phyloP scores from a whole-genome alignment of 2,888 invertebrate genomes.

The Pachliopta kotzebuea region DNA sequence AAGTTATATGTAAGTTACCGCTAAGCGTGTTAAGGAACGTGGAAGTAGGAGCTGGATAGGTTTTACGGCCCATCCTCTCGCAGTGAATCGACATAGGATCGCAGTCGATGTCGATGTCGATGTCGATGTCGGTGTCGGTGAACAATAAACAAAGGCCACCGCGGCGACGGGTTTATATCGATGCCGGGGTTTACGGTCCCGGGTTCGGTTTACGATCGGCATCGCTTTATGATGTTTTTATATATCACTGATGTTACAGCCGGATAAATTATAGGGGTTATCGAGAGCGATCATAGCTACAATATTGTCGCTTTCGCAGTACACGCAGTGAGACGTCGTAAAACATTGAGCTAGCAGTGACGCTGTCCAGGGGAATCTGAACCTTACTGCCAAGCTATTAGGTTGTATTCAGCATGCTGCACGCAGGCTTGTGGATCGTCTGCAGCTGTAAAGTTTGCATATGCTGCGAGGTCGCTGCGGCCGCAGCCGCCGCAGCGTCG shows the following conservation, averaged over 20 bases:
- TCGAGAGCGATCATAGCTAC: slow-evolving; percentile 17
- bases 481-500: no score
- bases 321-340: slow-evolving; percentile 13
- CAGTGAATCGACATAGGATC: no score
- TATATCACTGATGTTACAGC: slow-evolving; percentile 9
- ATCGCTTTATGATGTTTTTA: slow-evolving; percentile 19
- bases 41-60: no score
- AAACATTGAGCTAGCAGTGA: neutral
- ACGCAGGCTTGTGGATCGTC: no score
- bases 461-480: no score
- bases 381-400: neutral
- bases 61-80: no score
- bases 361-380: neutral
- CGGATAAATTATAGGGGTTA: slow-evolving; percentile 2
- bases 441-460: no score
- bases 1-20: no score
- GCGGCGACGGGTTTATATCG: slow-evolving; percentile 8
- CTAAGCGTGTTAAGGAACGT: no score
- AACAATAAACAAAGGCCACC: slow-evolving; percentile 5
- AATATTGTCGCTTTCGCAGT: slow-evolving; percentile 12
- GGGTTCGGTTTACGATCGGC: slow-evolving; percentile 15
- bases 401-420: no score
- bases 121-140: neutral
- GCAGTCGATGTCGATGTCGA: no score
- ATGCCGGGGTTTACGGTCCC: slow-evolving; percentile 1